phyloP scores from a whole-genome alignment of 1,140 invertebrate genomes.

The Pseudomyrmex sp. region DNA sequence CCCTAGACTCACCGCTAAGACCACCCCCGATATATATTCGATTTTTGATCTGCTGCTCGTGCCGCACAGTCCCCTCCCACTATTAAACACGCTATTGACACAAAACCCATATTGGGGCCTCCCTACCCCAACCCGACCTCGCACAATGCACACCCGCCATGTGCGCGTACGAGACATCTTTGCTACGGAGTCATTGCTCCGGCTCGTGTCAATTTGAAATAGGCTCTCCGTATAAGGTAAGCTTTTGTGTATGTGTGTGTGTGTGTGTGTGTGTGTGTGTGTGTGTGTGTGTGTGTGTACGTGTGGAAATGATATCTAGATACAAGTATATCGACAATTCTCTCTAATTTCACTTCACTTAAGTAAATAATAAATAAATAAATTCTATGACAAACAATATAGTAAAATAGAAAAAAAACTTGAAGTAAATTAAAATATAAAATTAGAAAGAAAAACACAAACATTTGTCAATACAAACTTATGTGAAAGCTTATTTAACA shows the following conservation, averaged over 20 bases:
- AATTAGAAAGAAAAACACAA: neutral
- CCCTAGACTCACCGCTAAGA: conserved; percentile 69
- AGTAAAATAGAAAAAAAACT: neutral
- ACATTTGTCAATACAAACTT: too few relatives aligned
- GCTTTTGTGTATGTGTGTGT: neutral
- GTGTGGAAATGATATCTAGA: neutral
- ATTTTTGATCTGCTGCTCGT: conserved; percentile 54
- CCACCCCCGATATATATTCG: conserved; percentile 77
- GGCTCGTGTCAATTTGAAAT: neutral
- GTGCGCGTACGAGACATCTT: conserved; percentile 54
- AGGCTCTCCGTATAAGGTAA: neutral
- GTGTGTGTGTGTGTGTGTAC: too few relatives aligned
- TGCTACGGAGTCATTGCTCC: conserved; percentile 2
- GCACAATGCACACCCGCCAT: conserved; percentile 71
- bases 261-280: too few relatives aligned
- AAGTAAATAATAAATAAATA: neutral
- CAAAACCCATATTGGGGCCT: conserved; percentile 74
- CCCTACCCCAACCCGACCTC: conserved; percentile 59
- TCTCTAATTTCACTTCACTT: neutral
- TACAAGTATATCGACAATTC: neutral
- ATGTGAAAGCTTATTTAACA: too few relatives aligned
- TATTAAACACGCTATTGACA: conserved; percentile 81
- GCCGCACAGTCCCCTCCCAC: conserved; percentile 79
- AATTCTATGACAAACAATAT: neutral
- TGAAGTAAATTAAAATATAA: neutral